These are phyloP conservation scores for Oscheius myriophilus DNA, from an alignment of 2,888 invertebrate genomes.

Conservation along the genomic window DNA sequence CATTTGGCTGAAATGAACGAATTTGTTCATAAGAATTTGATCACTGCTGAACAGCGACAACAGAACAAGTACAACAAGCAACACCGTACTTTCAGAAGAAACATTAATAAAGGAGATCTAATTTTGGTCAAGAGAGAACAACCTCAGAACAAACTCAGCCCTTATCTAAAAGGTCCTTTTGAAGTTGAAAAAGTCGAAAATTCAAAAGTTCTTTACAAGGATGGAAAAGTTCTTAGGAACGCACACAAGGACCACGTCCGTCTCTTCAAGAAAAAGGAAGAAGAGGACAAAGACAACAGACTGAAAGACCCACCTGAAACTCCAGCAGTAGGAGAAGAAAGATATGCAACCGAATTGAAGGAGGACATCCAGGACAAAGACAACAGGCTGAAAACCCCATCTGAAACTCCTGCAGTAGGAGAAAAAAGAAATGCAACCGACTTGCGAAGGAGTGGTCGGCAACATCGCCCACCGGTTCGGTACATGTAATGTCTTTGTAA, in stretches of 20 bases:
- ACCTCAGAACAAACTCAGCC: neutral
- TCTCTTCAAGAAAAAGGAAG: neutral
- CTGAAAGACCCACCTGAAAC: no score
- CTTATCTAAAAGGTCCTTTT: neutral
- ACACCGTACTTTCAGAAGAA: neutral
- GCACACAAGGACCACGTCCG: neutral
- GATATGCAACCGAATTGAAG: no score
- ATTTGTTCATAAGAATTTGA: neutral
- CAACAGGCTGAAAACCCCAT: no score
- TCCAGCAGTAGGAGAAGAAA: no score
- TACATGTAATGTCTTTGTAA: no score
- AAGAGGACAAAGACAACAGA: slow-evolving; percentile 26
- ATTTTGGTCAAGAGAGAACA: neutral
- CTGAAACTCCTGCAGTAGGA: no score
- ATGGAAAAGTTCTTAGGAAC: neutral
- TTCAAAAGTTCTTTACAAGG: neutral
- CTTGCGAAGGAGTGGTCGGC: no score
- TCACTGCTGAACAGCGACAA: neutral
- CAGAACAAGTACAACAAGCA: neutral
- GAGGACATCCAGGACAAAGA: no score
- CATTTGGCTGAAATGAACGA: neutral
- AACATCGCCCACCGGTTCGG: no score
- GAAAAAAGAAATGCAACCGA: no score
- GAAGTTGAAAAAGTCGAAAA: neutral
- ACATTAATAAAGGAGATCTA: neutral